Base-by-base conservation (phyloP, 2,113 vertebrate species). In the Garra rufa region DNA sequence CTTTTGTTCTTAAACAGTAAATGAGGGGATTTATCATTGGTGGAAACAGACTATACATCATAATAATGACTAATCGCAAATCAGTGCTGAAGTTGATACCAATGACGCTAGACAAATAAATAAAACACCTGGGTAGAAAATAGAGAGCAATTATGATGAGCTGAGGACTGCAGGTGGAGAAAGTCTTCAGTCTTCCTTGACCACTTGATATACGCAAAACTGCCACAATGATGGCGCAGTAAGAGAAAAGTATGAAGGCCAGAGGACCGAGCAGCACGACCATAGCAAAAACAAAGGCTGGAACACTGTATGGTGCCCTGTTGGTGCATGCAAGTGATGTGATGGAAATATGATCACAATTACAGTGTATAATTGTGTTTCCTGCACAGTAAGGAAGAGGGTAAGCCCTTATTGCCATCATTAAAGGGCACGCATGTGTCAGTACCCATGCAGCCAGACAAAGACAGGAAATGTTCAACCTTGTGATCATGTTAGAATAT, bases 361-460 rank as follows among this genome's bases (percentile, higher is more conserved):
- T 92, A 14, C 91, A 93, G 6, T 93, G 90, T 41, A 76, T 57
- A 41, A 94, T 92, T 21, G 50, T 73, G 1, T 93, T 94, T 24
- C 89, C 87, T 19, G 85, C 87, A 78, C 92, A 93, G 83, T 92
- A 94, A 3, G 91, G 90, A 43, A 94, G 90, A 83, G 91, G 88
- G 26, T 88, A 93, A 0, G 92, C 90, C 24, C 90, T 87, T 8
- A 92, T 88, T 0, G 85, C 85, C 24, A 76, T 57, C 43, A 75
- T 81, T 10, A 89, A 61, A 14, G 83, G 70, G 6, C 30, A 13
- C 2, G 38, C 9, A 0, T 50, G 50, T 1, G 83, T 48, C 38
- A 67, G 0, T 17, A 88, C 9, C 92, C 92, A 94, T 0, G 48
- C 78, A 67, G 65, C 67, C 5, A 88, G 1, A 85, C 91, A 89